phyloP scores from a whole-genome alignment of 2,797 vertebrate species.

The Neosilurus hyrtlii region DNA sequence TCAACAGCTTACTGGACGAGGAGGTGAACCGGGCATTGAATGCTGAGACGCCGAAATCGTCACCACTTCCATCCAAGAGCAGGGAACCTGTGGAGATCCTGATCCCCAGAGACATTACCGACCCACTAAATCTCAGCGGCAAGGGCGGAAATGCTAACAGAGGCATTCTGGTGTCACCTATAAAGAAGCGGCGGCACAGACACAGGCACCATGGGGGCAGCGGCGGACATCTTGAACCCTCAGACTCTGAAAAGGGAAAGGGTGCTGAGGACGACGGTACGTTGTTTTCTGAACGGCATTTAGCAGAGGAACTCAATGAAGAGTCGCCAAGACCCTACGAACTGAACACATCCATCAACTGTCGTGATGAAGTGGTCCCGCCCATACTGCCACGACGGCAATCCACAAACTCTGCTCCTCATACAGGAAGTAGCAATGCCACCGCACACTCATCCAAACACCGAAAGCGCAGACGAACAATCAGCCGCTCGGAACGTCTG shows the following conservation, averaged over 20 bases:
- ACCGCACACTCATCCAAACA: slow-evolving; percentile 60
- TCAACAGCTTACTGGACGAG: slow-evolving; percentile 89
- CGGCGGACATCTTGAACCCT: slow-evolving; percentile 20
- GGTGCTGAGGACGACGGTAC: slow-evolving; percentile 25
- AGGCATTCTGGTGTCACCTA: slow-evolving; percentile 70
- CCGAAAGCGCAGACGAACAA: slow-evolving; percentile 69
- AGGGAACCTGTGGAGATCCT: slow-evolving; percentile 85
- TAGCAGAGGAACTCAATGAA: slow-evolving; percentile 37
- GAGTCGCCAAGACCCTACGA: slow-evolving; percentile 81
- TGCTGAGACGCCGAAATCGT: slow-evolving; percentile 83
- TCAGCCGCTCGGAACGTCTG: slow-evolving; percentile 57
- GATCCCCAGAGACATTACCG: slow-evolving; percentile 87
- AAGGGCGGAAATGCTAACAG: slow-evolving; percentile 59
- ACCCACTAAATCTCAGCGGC: slow-evolving; percentile 83
- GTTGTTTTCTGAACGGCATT: neutral
- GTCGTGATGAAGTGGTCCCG: slow-evolving; percentile 78
- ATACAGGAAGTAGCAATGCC: slow-evolving; percentile 52
- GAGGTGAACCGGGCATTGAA: slow-evolving; percentile 81
- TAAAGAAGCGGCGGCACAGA: slow-evolving; percentile 75
- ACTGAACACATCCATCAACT: slow-evolving; percentile 89
- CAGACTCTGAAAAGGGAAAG: slow-evolving; percentile 31
- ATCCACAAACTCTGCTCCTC: slow-evolving; percentile 53
- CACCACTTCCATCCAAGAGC: slow-evolving; percentile 79
- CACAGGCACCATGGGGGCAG: slow-evolving; percentile 76
- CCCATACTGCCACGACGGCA: slow-evolving; percentile 64